These are phyloP conservation scores for Eristalis tenax DNA, from an alignment of 2,888 invertebrate species.

Conservation along the genomic window DNA sequence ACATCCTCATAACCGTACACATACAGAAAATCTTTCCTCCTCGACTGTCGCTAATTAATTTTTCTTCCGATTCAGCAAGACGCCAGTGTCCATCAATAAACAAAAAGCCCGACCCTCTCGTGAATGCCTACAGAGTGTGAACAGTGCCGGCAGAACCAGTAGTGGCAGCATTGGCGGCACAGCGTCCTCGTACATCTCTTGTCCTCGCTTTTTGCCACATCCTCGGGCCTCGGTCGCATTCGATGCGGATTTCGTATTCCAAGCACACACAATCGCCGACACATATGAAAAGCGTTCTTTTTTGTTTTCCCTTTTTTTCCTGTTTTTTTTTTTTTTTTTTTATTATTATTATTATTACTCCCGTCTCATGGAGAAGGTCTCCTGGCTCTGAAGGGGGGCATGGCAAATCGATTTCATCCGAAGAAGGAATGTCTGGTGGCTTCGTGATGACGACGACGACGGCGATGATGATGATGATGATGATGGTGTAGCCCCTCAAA, in stretches of 20 bases:
- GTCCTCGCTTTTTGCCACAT: not conserved
- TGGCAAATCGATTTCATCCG: slow-evolving; percentile 64
- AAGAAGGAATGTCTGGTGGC: slow-evolving; percentile 56
- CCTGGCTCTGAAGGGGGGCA: slow-evolving; percentile 22
- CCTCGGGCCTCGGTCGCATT: slow-evolving; percentile 1
- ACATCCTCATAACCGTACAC: not conserved
- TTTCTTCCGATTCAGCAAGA: slow-evolving; percentile 49
- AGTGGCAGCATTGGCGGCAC: not conserved
- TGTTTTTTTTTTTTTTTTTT: not conserved
- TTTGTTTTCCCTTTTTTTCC: not conserved
- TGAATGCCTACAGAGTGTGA: slow-evolving; percentile 33
- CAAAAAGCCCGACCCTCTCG: slow-evolving; percentile 52
- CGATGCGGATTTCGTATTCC: slow-evolving; percentile 61
- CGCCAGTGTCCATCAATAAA: slow-evolving; percentile 48
- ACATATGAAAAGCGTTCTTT: slow-evolving; percentile 50
- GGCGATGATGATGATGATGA: not conserved
- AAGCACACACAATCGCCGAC: slow-evolving; percentile 56
- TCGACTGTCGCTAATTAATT: slow-evolving; percentile 51
- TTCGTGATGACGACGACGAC: not conserved
- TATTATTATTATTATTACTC: slow-evolving; percentile 43
- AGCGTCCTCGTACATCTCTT: not conserved
- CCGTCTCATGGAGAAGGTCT: slow-evolving; percentile 1
- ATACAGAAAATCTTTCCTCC: slow-evolving; percentile 10
- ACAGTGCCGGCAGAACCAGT: not conserved
- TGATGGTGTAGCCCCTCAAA: slow-evolving; percentile 9